Base-by-base conservation (phyloP, 1,140 invertebrate species). In the Eulimnadia texana region DNA sequence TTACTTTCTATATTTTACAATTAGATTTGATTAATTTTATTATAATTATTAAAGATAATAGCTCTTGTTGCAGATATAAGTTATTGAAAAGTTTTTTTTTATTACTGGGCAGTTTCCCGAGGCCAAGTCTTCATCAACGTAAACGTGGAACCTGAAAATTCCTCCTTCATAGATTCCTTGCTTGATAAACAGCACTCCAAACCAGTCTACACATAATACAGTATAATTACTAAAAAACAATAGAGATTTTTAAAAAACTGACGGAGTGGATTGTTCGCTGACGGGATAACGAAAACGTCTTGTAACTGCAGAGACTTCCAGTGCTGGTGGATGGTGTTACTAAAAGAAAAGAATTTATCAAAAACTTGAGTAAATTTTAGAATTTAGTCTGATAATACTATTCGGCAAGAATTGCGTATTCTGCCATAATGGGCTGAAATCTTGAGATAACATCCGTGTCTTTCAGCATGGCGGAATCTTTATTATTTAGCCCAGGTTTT, bases 171-270 rank as follows among this genome's bases (percentile, higher is more conserved):
- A 97, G 58, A 83, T 75, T 22, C 91, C 91, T 72, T 85, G 81
- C 67, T 89, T 80, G 60, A 94, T 81, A 77, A 95, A 96, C 68
- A 94, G 80, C 16, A 95, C 85, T 64, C 92, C 93, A 79, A 87
- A 92, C 92, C 92, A 96, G 65, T 87, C 90, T 93, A 71, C 63
- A 79, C 80, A 63, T 65, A 67, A 66, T 68, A 72, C 69, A 64
- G 63, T 59, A 58, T 61, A 65, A 50, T 61, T 61, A 64, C n/a
- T 33, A 3, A 62, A 13, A 42, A 53, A 33, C 11, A 27, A 49
- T 3, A 19, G 20, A 27, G 60, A n/a, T 55, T 19, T 60, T 51
- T 60, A 2, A 9, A 2, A 11, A 25, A 59, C 64, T 58, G 63
- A 64, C 64, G 60, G 16, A 64, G 33, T 3, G 55, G 55, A 3